These are phyloP conservation scores for Tridacna crocea DNA, from an alignment of 2,888 invertebrate genomes.

Conservation along the genomic window DNA sequence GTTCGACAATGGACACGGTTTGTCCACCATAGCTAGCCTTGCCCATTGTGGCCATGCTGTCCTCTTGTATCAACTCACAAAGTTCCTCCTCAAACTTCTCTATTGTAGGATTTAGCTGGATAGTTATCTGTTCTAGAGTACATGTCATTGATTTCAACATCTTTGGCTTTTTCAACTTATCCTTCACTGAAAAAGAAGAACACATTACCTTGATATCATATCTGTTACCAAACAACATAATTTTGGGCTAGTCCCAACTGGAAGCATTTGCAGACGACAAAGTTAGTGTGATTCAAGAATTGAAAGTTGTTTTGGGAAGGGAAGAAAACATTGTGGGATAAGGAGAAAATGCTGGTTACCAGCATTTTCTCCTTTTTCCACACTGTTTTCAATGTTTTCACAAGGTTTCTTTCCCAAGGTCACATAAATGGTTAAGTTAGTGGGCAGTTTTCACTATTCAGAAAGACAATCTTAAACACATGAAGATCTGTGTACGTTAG, in stretches of 20 bases:
- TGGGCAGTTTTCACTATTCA: no score
- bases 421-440: no score
- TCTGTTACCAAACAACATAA: not conserved
- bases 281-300: not conserved
- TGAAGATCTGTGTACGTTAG: no score
- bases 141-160: constrained; percentile 70
- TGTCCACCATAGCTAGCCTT: constrained; percentile 68
- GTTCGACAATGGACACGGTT: constrained; percentile 75
- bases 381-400: no score
- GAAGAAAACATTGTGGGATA: no score
- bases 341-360: no score
- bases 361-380: no score
- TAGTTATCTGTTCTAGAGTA: constrained; percentile 75
- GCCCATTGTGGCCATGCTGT: constrained; percentile 73
- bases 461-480: no score
- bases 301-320: no score
- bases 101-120: constrained; percentile 78
- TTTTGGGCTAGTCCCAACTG: not conserved
- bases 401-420: no score
- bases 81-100: constrained; percentile 83
- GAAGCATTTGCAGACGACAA: not conserved
- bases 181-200: constrained; percentile 64
- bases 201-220: not conserved
- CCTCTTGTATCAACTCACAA: constrained; percentile 79
- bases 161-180: constrained; percentile 77